These are phyloP conservation scores for Sarcophaga rosellei DNA, from an alignment of 2,888 invertebrate species.

Conservation along the genomic window DNA sequence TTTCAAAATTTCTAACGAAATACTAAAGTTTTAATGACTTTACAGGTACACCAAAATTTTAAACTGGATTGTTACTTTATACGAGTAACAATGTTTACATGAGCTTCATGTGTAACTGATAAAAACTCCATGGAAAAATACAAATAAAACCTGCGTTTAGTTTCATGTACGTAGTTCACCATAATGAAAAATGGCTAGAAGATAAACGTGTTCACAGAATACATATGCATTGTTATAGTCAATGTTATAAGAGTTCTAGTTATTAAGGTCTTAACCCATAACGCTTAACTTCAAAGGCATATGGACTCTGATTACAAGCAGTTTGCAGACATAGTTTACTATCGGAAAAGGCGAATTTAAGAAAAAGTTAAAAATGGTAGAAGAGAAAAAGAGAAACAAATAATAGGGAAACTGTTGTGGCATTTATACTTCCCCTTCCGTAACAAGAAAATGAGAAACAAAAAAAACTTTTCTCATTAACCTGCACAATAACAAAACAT, in stretches of 20 bases:
- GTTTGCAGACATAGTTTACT: too few relatives aligned
- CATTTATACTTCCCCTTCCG: slow-evolving; percentile 71
- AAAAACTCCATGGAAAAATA: too few relatives aligned
- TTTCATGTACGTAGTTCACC: too few relatives aligned
- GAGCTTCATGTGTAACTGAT: neutral
- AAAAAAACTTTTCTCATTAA: slow-evolving; percentile 80
- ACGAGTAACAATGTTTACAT: neutral
- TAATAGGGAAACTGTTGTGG: slow-evolving; percentile 64
- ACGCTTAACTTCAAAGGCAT: slow-evolving; percentile 1
- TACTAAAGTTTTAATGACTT: slow-evolving; percentile 39
- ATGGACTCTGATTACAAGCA: slow-evolving; percentile 5
- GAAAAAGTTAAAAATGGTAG: neutral
- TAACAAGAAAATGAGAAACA: slow-evolving; percentile 70
- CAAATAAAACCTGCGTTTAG: too few relatives aligned
- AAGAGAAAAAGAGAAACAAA: neutral
- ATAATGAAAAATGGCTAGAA: too few relatives aligned
- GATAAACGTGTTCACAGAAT: too few relatives aligned
- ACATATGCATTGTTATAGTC: neutral
- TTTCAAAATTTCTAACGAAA: neutral
- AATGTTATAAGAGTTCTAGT: slow-evolving; percentile 9
- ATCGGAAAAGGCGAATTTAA: too few relatives aligned
- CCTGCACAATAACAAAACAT: slow-evolving; percentile 66
- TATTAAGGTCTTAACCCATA: slow-evolving; percentile 39
- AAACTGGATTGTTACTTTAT: neutral
- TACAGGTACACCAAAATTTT: slow-evolving; percentile 11